Conservation (phyloP, 1,140 invertebrate genomes). For the Hormaphis cornu region DNA sequence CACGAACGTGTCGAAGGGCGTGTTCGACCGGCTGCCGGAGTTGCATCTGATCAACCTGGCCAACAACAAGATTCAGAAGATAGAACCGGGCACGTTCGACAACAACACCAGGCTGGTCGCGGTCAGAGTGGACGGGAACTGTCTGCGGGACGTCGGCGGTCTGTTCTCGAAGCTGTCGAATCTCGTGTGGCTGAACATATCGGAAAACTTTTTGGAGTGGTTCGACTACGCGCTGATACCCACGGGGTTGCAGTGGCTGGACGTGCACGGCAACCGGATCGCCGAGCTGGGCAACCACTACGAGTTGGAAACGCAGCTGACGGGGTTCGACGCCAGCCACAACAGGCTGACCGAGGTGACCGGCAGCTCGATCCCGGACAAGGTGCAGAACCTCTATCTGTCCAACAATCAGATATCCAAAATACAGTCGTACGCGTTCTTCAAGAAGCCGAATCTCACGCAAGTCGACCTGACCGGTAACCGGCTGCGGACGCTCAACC, state of each 20-base stretch:
- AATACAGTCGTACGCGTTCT: slow-evolving; percentile 85
- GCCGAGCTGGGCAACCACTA: slow-evolving; percentile 81
- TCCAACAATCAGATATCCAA: slow-evolving; percentile 78
- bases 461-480: slow-evolving; percentile 77
- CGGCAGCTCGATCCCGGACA: slow-evolving; percentile 67
- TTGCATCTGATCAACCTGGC: slow-evolving; percentile 82
- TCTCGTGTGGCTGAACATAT: slow-evolving; percentile 84
- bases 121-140: slow-evolving; percentile 78
- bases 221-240: slow-evolving; percentile 89
- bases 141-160: slow-evolving; percentile 70
- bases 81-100: slow-evolving; percentile 78
- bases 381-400: slow-evolving; percentile 71
- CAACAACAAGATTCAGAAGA: slow-evolving; percentile 71
- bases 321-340: slow-evolving; percentile 74
- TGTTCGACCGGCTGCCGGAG: slow-evolving; percentile 71
- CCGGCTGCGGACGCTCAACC: slow-evolving; percentile 70
- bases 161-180: slow-evolving; percentile 77
- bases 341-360: slow-evolving; percentile 79
- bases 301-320: slow-evolving; percentile 73
- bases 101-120: slow-evolving; percentile 73
- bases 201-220: slow-evolving; percentile 76
- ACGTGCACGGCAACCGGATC: slow-evolving; percentile 80
- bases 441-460: slow-evolving; percentile 82
- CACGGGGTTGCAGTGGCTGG: slow-evolving; percentile 75
- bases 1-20: slow-evolving; percentile 70